phyloP scores from a whole-genome alignment of 1,140 invertebrate species.

The Ectropis grisescens region DNA sequence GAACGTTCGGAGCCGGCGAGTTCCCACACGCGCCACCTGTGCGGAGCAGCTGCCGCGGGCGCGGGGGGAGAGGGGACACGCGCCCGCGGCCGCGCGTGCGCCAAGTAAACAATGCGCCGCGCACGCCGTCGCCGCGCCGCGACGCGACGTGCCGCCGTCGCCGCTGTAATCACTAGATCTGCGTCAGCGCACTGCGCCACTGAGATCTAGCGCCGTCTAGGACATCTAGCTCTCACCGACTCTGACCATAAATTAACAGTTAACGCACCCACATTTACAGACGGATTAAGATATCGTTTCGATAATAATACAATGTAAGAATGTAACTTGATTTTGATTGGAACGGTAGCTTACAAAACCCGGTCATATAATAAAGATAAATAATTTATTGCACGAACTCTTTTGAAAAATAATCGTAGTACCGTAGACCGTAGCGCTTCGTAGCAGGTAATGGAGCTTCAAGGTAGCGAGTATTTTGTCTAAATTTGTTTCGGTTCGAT shows the following conservation, averaged over 20 bases:
- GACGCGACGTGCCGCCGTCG: slow-evolving; percentile 49
- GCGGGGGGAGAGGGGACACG: slow-evolving; percentile 43
- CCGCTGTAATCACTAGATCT: slow-evolving; percentile 34
- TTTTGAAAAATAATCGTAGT: background rate
- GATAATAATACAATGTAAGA: too few relatives aligned
- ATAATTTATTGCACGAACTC: background rate
- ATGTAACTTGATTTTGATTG: too few relatives aligned
- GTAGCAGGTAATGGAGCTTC: background rate
- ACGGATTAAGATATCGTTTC: too few relatives aligned
- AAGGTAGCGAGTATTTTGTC: background rate
- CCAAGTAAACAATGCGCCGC: slow-evolving; percentile 60
- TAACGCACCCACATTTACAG: too few relatives aligned
- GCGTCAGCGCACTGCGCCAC: slow-evolving; percentile 19
- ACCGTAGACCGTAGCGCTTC: slow-evolving; percentile 4
- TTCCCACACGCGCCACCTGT: slow-evolving; percentile 72
- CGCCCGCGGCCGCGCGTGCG: slow-evolving; percentile 55
- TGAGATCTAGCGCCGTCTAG: background rate
- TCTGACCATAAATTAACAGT: too few relatives aligned
- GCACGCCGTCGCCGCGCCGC: slow-evolving; percentile 52
- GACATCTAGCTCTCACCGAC: too few relatives aligned
- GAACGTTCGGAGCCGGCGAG: slow-evolving; percentile 68
- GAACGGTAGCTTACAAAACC: background rate
- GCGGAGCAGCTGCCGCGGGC: slow-evolving; percentile 64
- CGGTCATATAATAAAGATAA: background rate
- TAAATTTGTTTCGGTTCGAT: background rate